A percentile compares a stretch with the other conserved stretches of the same genome.
Evolutionary conservation across 2,888 invertebrate genomes (phyloP).

Genomic region (Synergus japonicus): DNA sequence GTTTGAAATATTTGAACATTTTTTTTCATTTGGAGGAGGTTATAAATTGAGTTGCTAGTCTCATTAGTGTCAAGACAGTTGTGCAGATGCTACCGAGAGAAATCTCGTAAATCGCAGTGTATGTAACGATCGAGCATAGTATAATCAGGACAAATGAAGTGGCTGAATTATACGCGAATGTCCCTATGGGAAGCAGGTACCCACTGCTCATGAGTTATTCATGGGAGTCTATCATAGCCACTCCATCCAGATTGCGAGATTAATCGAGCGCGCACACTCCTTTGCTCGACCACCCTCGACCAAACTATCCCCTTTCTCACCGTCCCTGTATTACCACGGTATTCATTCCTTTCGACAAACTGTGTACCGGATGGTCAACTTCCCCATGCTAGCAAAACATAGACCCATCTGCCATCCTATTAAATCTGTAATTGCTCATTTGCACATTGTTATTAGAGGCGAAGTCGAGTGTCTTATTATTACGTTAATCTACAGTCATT

Average conservation of each 20-base stretch:
- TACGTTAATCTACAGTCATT: background rate
- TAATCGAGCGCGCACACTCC: conserved; percentile 74
- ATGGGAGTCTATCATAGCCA: conserved; percentile 75
- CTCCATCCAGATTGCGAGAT: conserved; percentile 76
- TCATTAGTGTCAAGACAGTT: conserved; percentile 33
- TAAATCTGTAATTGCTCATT: conserved; percentile 19
- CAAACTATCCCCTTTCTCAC: conserved; percentile 29
- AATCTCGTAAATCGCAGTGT: conserved; percentile 67
- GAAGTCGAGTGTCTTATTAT: background rate
- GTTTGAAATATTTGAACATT: background rate
- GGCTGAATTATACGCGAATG: conserved; percentile 75
- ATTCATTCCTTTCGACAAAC: conserved; percentile 28
- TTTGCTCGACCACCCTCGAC: conserved; percentile 62
- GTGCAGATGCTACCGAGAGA: conserved; percentile 30
- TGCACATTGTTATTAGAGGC: conserved; percentile 8
- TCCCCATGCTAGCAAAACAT: conserved; percentile 7
- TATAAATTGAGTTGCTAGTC: conserved; percentile 35
- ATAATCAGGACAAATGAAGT: conserved; percentile 76
- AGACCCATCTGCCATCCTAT: conserved; percentile 1
- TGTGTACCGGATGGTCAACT: conserved; percentile 26
- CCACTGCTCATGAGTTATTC: conserved; percentile 75
- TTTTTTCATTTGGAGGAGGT: background rate
- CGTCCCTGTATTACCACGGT: background rate
- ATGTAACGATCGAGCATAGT: conserved; percentile 74
- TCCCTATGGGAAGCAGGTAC: conserved; percentile 69